Evolutionary conservation across 2,888 invertebrate genomes (phyloP), one percentile per base, ranked within the genome.

Genomic region (Sturmia bella): DNA sequence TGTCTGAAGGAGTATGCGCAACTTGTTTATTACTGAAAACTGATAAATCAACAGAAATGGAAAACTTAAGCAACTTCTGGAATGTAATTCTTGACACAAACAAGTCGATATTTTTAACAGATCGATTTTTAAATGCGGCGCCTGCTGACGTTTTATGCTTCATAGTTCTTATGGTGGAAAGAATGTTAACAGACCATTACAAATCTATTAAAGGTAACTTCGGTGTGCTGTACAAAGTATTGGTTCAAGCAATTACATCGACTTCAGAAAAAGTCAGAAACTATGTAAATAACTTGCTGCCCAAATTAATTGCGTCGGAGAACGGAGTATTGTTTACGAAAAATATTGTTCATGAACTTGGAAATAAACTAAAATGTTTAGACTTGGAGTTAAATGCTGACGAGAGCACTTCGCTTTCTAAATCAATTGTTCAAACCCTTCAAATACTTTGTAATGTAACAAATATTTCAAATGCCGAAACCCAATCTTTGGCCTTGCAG

Each of bases 71-170:
- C 50, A 92, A 91, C 50, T 91, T 95, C 85, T 96, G 96, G 96
- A 93, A 92, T 45, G 92, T 94, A 57, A 91, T 96, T n/a, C 88
- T 93, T 48, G 96, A 96, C 89, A 92, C 94, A 86, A 95, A 96
- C 74, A 96, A 95, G 87, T 95, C 95, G 87, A 92, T 95, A 75
- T 95, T 98, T 89, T 93, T 97, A 56, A 95, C 96, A 66, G 97
- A 98, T 85, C 95, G 96, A 87, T 95, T 95, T 89, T 91, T 98
- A 48, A 88, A 93, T 13, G 92, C 94, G 11, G 95, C 95, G 50
- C 91, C 93, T 13, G 94, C 95, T 84, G 96, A 96, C 85, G 96
- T 93, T 32, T 89, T 95, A 27, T 92, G 93, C 82, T 94, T 94
- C 90, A 93, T 97, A 84, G 94, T 95, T 91, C 92, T 94, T 86